These are phyloP conservation scores for Campylomormyrus tamandua DNA, from an alignment of 2,113 vertebrate species.

Conservation along the genomic window DNA sequence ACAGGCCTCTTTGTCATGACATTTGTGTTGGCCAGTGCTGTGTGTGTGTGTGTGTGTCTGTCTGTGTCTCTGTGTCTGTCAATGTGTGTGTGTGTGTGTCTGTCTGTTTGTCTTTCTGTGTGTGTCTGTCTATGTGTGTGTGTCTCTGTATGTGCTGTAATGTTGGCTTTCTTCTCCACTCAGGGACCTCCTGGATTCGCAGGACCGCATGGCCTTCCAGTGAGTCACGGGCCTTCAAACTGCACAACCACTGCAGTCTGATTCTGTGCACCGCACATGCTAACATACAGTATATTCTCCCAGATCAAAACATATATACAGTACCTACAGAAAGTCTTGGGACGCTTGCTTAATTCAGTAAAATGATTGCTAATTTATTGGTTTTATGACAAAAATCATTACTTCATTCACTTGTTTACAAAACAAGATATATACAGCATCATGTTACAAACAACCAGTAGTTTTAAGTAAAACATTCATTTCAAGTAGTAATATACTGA, in stretches of 20 bases:
- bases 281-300: neutral
- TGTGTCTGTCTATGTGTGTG: neutral
- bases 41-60: neutral
- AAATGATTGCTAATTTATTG: neutral
- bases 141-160: neutral
- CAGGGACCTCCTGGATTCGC: slow-evolving; percentile 62
- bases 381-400: neutral
- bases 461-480: neutral
- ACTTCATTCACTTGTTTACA: neutral
- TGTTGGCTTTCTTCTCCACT: slow-evolving; percentile 37
- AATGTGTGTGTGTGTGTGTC: too few species aligned
- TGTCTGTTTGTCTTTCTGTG: neutral
- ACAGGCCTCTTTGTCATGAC: neutral
- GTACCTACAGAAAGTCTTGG: neutral
- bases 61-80: neutral
- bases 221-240: slow-evolving; percentile 51
- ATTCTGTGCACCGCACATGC: neutral
- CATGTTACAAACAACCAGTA: neutral
- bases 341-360: neutral
- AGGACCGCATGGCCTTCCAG: slow-evolving; percentile 60
- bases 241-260: neutral
- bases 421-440: neutral
- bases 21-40: neutral
- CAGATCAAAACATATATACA: neutral
- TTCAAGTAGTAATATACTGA: neutral